Evolutionary conservation across 2,113 vertebrate species (phyloP).

Genomic region (Aramus guarauna): DNA sequence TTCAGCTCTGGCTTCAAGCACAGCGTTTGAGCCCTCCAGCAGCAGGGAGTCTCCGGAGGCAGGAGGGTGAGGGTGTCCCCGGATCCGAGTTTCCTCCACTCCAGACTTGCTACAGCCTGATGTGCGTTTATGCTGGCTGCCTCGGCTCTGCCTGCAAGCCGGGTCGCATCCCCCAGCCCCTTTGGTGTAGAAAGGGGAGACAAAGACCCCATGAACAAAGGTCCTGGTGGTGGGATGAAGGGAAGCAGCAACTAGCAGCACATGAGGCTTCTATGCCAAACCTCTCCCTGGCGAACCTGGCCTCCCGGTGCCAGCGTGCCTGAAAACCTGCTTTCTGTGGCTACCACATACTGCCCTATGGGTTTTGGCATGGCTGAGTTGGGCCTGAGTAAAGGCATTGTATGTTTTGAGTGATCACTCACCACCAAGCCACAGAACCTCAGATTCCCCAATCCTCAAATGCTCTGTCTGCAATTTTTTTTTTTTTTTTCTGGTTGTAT

Average conservation of each 20-base stretch:
- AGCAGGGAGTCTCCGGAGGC: background rate
- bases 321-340: background rate
- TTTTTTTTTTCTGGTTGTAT: background rate
- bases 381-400: background rate
- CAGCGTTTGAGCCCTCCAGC: background rate
- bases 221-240: background rate
- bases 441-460: background rate
- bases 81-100: background rate
- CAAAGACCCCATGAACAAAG: background rate
- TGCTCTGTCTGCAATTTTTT: background rate
- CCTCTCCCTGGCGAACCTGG: background rate
- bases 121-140: background rate
- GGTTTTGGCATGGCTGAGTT: accelerated
- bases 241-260: background rate
- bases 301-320: background rate
- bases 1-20: background rate
- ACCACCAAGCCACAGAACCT: background rate
- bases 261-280: background rate
- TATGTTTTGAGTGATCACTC: background rate
- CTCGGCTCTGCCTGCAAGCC: background rate
- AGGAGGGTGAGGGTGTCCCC: background rate
- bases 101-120: background rate
- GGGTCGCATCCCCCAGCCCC: background rate
- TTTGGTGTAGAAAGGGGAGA: background rate
- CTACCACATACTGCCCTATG: background rate